These are phyloP conservation scores for Brachyalestes nurse DNA, from an alignment of 2,797 vertebrate genomes.

Conservation along the genomic window DNA sequence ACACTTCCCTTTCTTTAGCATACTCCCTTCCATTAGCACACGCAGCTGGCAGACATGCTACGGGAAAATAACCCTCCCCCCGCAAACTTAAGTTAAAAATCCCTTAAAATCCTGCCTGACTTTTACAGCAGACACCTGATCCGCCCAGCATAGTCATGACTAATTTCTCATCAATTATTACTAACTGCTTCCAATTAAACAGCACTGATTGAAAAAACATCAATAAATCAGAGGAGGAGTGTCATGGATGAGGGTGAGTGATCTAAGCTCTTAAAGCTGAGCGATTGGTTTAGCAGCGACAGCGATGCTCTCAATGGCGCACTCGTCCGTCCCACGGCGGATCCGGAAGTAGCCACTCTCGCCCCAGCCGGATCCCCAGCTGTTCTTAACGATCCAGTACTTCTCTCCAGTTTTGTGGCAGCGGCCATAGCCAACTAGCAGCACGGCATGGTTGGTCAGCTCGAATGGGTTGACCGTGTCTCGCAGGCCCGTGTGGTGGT, in stretches of 20 bases:
- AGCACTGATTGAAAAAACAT: too few species aligned
- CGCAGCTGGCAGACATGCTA: background rate
- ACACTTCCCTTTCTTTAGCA: too few species aligned
- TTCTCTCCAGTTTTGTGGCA: conserved; percentile 81
- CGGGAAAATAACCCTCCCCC: background rate
- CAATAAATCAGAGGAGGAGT: too few species aligned
- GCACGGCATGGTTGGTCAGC: conserved; percentile 93
- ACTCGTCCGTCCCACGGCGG: conserved; percentile 89
- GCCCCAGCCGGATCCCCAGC: conserved; percentile 90
- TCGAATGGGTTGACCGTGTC: conserved; percentile 91
- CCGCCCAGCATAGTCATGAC: too few species aligned
- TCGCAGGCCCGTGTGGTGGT: conserved; percentile 88
- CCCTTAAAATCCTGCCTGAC: background rate
- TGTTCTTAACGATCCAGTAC: conserved; percentile 96
- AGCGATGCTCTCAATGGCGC: conserved; percentile 92
- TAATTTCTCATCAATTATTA: too few species aligned
- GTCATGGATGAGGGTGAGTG: background rate
- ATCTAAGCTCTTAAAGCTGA: conserved; percentile 71
- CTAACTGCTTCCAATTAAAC: too few species aligned
- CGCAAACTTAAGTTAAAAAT: background rate
- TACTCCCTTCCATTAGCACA: too few species aligned
- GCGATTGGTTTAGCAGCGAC: conserved; percentile 84
- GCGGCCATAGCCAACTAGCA: conserved; percentile 90
- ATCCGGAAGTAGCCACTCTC: conserved; percentile 93
- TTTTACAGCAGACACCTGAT: background rate